These are phyloP conservation scores for Condylura cristata DNA, from an alignment of 2,113 vertebrate genomes.

Conservation along the genomic window DNA sequence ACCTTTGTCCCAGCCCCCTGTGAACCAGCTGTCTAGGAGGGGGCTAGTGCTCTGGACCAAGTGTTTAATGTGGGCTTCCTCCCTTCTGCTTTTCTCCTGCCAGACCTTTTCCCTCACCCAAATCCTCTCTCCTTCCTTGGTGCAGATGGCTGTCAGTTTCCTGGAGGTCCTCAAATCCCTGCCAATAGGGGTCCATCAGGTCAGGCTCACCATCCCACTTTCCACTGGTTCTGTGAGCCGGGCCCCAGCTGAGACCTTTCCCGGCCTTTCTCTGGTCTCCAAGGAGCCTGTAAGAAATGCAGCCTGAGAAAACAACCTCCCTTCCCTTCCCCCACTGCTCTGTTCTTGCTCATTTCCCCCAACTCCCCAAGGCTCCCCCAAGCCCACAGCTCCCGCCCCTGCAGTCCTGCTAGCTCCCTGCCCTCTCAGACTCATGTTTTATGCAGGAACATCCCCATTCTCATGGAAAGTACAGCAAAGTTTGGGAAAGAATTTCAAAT, in stretches of 20 bases:
- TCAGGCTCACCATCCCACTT: conserved; percentile 40
- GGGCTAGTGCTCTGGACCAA: background rate
- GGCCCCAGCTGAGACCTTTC: conserved; percentile 80
- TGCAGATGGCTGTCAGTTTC: background rate
- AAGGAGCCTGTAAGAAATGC: conserved; percentile 83
- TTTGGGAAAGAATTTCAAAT: conserved; percentile 78
- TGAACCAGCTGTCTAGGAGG: background rate
- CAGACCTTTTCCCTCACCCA: background rate
- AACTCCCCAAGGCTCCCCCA: conserved; percentile 36
- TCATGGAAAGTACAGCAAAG: conserved; percentile 79
- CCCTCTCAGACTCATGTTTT: conserved; percentile 82
- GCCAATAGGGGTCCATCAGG: background rate
- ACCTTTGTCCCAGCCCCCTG: conserved; percentile 9
- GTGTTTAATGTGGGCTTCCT: background rate
- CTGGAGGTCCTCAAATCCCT: conserved; percentile 18
- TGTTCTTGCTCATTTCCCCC: conserved; percentile 24
- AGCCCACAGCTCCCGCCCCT: conserved; percentile 1
- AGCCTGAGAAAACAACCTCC: conserved; percentile 77
- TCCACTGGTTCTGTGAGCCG: conserved; percentile 30
- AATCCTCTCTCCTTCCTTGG: background rate
- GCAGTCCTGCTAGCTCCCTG: conserved; percentile 25
- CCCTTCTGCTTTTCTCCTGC: background rate
- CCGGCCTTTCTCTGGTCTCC: conserved; percentile 83
- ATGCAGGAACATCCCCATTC: conserved; percentile 82
- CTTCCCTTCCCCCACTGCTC: conserved; percentile 68